Base-by-base conservation (phyloP, 2,888 invertebrate species). In the Caenorhabditis sp. region DNA sequence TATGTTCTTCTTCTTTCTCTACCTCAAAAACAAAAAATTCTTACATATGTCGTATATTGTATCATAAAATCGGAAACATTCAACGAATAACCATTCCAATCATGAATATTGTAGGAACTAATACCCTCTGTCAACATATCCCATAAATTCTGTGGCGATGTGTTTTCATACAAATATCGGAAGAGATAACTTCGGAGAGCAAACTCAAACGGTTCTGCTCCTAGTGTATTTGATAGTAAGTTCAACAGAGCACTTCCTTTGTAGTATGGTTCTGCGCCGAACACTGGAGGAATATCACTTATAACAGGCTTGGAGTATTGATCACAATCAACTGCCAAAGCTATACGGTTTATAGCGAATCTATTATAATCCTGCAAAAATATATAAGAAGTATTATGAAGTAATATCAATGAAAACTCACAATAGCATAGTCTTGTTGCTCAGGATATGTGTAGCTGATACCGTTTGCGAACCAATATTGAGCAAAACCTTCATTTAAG, bases 401-500 rank as follows among this genome's bases (percentile, higher is more conserved):
- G n/a, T 36, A 38, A n/a, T 17, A 20, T 43, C 17, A 27, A 20
- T 25, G 12, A 52, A 43, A 56, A 7, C 68, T 52, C 36, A 77
- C 77, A 53, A 78, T 73, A 21, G 73, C 66, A 59, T 70, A 75
- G 7, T 53, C 73, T 14, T 60, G 31, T 50, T 78, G 78, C 36
- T 76, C 70, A 8, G 78, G 78, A 49, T 59, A 73, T 17, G 71
- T 72, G 27, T 63, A 43, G 43, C 66, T 61, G 60, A 80, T 64
- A 26, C 74, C 76, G 52, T 70, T 70, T 50, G 74, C 72, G 38
- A 69, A 72, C 76, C 76, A 77, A 63, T 75, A 83, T 31, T 77
- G 68, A 8, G 83, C 83, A 54, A 84, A 83, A 26, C 70, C 83
- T 64, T 83, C 83, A 59, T 81, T 84, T 21, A 83, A 59, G 69